phyloP scores from a whole-genome alignment of 1,140 invertebrate species.

The Ylistrum balloti region DNA sequence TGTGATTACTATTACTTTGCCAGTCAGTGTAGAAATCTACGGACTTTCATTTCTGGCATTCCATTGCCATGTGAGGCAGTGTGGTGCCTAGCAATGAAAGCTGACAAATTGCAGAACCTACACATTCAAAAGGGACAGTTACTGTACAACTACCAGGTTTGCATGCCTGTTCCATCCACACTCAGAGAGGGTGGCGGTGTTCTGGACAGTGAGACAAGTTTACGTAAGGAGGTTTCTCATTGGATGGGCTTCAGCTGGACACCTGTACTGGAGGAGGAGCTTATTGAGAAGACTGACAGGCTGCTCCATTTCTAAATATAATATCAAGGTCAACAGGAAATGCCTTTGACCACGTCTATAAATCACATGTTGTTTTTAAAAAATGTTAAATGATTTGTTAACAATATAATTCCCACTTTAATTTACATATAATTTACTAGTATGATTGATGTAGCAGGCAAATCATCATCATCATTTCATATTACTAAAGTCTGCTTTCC shows the following conservation, averaged over 20 bases:
- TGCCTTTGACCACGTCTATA: no score
- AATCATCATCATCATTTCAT: no score
- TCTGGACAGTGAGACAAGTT: slow-evolving; percentile 26
- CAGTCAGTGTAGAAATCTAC: slow-evolving; percentile 47
- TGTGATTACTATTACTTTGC: slow-evolving; percentile 56
- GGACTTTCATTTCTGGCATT: slow-evolving; percentile 47
- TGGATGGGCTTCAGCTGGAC: slow-evolving; percentile 51
- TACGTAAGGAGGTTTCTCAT: slow-evolving; percentile 41
- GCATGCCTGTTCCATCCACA: slow-evolving; percentile 47
- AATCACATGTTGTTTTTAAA: no score
- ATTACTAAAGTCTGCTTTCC: no score
- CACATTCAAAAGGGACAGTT: slow-evolving; percentile 29
- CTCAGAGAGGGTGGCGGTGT: slow-evolving; percentile 44
- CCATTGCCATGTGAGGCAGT: slow-evolving; percentile 52
- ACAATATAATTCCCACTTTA: no score
- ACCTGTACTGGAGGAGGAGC: slow-evolving; percentile 47
- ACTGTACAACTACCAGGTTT: slow-evolving; percentile 46
- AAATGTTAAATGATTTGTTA: no score
- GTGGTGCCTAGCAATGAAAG: slow-evolving; percentile 54
- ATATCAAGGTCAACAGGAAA: no score
- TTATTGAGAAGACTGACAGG: slow-evolving; percentile 44
- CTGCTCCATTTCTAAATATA: background rate
- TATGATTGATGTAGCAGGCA: no score
- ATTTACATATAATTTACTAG: no score
- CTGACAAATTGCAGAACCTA: slow-evolving; percentile 13